A percentile compares a stretch with the other conserved stretches of the same genome.
These are phyloP conservation scores for Samia ricini DNA, from an alignment of 1,140 invertebrate genomes.

Conservation along the genomic window DNA sequence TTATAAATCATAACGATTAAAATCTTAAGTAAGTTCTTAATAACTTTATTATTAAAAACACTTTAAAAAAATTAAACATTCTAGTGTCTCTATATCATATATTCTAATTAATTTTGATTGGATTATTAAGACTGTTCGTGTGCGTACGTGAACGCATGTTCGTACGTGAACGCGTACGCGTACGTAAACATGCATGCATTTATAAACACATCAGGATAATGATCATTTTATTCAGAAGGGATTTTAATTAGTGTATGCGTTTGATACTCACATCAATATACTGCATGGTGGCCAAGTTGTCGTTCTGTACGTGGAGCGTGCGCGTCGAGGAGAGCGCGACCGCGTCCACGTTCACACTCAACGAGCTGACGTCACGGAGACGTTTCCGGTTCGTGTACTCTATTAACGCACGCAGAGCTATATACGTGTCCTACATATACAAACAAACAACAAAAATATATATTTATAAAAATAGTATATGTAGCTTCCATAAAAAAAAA, in stretches of 20 bases:
- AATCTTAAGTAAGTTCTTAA: no score
- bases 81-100: no score
- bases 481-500: no score
- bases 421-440: conserved; percentile 85
- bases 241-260: neutral
- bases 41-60: no score
- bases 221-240: no score
- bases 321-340: conserved; percentile 86
- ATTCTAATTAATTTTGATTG: no score
- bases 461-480: no score
- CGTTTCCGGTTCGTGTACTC: conserved; percentile 92
- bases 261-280: conserved; percentile 82
- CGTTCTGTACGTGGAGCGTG: conserved; percentile 84
- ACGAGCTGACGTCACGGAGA: conserved; percentile 91
- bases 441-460: no score
- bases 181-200: neutral
- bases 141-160: neutral
- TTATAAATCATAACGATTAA: no score
- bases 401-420: conserved; percentile 93
- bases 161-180: neutral
- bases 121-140: neutral
- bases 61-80: no score
- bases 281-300: conserved; percentile 87
- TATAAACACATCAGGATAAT: no score
- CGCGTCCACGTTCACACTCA: conserved; percentile 90